Percentiles rank a stretch among this genome's conserved stretches.
These are phyloP conservation scores for Galaxias olidus DNA, from an alignment of 2,797 vertebrate genomes.

Conservation along the genomic window DNA sequence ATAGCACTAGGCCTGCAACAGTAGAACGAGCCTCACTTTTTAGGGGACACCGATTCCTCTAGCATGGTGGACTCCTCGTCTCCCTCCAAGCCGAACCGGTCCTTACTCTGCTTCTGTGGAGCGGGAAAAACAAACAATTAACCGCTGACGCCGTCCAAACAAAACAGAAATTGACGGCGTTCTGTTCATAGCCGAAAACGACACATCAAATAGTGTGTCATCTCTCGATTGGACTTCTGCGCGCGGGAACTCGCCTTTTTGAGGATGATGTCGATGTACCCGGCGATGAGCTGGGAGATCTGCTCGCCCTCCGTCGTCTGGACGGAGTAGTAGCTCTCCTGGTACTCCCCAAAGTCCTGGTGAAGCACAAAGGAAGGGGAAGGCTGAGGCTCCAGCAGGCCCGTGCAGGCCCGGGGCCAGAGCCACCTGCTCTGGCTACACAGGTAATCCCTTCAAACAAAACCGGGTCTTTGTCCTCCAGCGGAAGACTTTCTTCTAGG, in stretches of 20 bases:
- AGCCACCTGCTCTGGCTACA: no score
- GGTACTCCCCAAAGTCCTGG: slow-evolving; percentile 99
- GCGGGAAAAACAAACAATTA: neutral
- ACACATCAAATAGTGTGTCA: neutral
- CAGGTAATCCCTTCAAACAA: no score
- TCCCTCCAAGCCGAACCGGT: slow-evolving; percentile 96
- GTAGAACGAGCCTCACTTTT: slow-evolving; percentile 81
- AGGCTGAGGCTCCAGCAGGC: no score
- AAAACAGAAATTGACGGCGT: no score
- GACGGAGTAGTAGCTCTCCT: slow-evolving; percentile 98
- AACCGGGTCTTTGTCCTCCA: no score
- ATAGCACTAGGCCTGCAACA: slow-evolving; percentile 4
- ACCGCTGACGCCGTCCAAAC: no score
- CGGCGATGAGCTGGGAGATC: slow-evolving; percentile 97
- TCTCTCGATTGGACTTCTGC: neutral
- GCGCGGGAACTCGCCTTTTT: slow-evolving; percentile 85
- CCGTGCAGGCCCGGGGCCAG: no score
- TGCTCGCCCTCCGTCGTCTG: slow-evolving; percentile 98
- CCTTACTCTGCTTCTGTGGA: slow-evolving; percentile 95
- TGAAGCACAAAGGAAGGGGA: no score
- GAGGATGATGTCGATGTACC: slow-evolving; percentile 98
- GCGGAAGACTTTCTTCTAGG: no score
- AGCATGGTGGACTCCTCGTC: slow-evolving; percentile 98
- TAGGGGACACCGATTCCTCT: slow-evolving; percentile 96
- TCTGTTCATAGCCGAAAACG: no score